Base-by-base conservation (phyloP, 1,140 invertebrate genomes). In the Teleopsis dalmanni region DNA sequence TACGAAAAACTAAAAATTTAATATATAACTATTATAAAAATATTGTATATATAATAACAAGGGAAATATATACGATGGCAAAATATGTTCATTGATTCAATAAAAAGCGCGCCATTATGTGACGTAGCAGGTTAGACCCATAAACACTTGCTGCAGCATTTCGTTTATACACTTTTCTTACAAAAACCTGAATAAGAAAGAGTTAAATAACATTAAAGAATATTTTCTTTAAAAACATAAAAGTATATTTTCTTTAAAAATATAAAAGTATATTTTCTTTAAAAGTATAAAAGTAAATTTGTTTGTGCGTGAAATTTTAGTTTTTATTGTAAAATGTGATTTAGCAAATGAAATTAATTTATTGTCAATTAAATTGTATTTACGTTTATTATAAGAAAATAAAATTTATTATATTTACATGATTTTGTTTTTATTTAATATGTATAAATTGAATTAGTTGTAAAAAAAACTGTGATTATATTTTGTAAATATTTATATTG, bases 41-140 rank as follows among this genome's bases (percentile, higher is more conserved):
- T n/a, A n/a, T n/a, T n/a, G n/a, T n/a, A n/a, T n/a, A n/a, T n/a
- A n/a, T n/a, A n/a, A n/a, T n/a, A n/a, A n/a, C n/a, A n/a, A n/a
- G n/a, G n/a, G n/a, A n/a, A n/a, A n/a, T n/a, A 18, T 26, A 16
- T 31, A 14, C 9, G 31, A 10, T 31, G 9, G 16, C 2, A n/a
- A 19, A 43, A 8, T 27, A 50, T 36, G 47, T 49, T 37, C 19
- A 37, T 48, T 56, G 45, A 54, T 51, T 56, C 47, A 52, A 54
- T 45, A 58, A 63, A 62, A 65, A 65, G 62, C 63, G 62, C 63
- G 63, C 63, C 62, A 65, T 65, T 65, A 61, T 43, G 60, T 65
- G 63, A 65, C 62, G 60, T 65, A 62, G 29, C 57, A 50, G 9
- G 5, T 13, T 47, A 42, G 42, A 42, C 44, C 44, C 50, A 38